Base-by-base conservation (phyloP, 2,113 vertebrate species). In the Pavo muticus region DNA sequence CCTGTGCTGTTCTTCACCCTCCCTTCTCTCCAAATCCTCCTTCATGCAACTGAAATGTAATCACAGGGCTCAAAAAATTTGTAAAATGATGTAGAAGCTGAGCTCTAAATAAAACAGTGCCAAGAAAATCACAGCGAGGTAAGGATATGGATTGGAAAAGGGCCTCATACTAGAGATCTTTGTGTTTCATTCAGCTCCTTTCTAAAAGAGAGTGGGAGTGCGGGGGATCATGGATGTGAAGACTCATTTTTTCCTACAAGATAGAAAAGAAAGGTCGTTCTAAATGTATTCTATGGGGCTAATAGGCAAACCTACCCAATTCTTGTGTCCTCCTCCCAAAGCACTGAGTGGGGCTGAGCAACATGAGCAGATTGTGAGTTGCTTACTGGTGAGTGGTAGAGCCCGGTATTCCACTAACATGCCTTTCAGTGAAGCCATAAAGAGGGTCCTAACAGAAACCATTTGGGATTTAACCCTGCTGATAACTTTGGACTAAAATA, bases 131-230 rank as follows among this genome's bases (percentile, higher is more conserved):
- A 82, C 72, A 77, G 70, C 70, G 21, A 60, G n/a, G 29, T 42
- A 75, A 81, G 69, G 65, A 14, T 10, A 2, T 6, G 44, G 78
- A 75, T 35, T 37, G 61, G 68, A 64, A 61, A 84, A 77, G 0
- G 14, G n/a, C 30, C 50, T 81, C 27, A 27, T 17, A 4, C 35
- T 50, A 59, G 50, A 84, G 80, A 30, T 40, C 84, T 94, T 83
- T 64, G 6, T 70, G 63, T 88, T 93, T 91, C 70, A 75, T 96
- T 96, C 73, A 88, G 44, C 67, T 87, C 48, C 70, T 87, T 73
- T 87, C 82, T 72, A 84, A 87, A 84, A 52, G 73, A 78, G 78
- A 88, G 76, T 86, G 60, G n/a, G 88, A 11, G 56, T 80, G 75
- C 37, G 86, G 18, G 32, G 76, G 75, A n/a, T 77, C 80, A 6